Percentiles rank a stretch among this genome's conserved stretches.
Evolutionary conservation across 2,888 invertebrate species (phyloP).

Genomic region (Volucella zonaria): DNA sequence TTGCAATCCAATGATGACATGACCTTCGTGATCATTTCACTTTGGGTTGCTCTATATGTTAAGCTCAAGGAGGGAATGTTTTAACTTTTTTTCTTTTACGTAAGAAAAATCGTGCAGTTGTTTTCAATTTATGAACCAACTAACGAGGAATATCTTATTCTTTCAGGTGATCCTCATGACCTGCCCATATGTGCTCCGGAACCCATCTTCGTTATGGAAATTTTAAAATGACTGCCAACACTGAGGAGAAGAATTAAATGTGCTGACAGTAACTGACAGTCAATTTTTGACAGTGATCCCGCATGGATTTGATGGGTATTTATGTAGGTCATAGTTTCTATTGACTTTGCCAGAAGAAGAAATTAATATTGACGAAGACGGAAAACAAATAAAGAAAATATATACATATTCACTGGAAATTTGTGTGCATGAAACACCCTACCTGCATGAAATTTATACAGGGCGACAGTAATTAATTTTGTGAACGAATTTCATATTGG

Average conservation of each 20-base stretch:
- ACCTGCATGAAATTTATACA: slow-evolving; percentile 57
- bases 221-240: slow-evolving; percentile 66
- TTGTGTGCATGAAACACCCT: slow-evolving; percentile 17
- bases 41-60: slow-evolving; percentile 70
- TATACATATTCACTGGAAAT: slow-evolving; percentile 5
- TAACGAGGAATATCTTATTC: slow-evolving; percentile 16
- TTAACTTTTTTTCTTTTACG: background rate
- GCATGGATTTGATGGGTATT: slow-evolving; percentile 57
- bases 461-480: slow-evolving; percentile 25
- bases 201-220: slow-evolving; percentile 52
- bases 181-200: slow-evolving; percentile 70
- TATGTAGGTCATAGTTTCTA: slow-evolving; percentile 59
- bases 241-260: slow-evolving; percentile 43
- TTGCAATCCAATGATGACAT: slow-evolving; percentile 34
- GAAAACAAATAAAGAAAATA: slow-evolving; percentile 8
- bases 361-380: slow-evolving; percentile 31
- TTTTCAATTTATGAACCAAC: slow-evolving; percentile 53
- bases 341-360: slow-evolving; percentile 27
- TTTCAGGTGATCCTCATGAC: slow-evolving; percentile 74
- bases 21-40: slow-evolving; percentile 70
- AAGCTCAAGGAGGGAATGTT: slow-evolving; percentile 27
- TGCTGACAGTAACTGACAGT: slow-evolving; percentile 22
- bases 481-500: slow-evolving; percentile 20
- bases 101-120: slow-evolving; percentile 63
- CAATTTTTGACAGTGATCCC: slow-evolving; percentile 47